These are phyloP conservation scores for Lepisosteus osseus DNA, from an alignment of 2,113 vertebrate genomes.

Conservation along the genomic window DNA sequence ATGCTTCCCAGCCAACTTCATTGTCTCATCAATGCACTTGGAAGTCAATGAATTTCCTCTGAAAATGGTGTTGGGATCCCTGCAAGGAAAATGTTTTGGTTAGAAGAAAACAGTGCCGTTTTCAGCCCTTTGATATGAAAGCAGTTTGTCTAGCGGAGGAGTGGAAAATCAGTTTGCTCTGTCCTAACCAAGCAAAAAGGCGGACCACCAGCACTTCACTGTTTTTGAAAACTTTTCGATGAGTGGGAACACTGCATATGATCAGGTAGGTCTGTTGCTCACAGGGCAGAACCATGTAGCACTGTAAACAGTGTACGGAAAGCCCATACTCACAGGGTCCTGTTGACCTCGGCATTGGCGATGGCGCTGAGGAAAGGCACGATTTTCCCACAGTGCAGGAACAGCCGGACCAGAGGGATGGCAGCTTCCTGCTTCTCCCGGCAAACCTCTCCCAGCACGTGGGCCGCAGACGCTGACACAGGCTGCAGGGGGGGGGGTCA, in stretches of 20 bases:
- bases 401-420: constrained; percentile 89
- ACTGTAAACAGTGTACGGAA: background rate
- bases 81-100: constrained; percentile 47
- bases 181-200: too few relatives aligned
- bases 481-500: constrained; percentile 62
- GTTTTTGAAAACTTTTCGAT: too few relatives aligned
- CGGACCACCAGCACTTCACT: too few relatives aligned
- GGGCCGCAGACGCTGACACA: constrained; percentile 88
- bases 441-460: constrained; percentile 92
- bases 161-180: too few relatives aligned
- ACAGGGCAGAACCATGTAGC: too few relatives aligned
- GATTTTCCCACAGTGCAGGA: constrained; percentile 89
- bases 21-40: constrained; percentile 97
- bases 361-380: constrained; percentile 97
- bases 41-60: constrained; percentile 94
- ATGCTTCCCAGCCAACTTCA: constrained; percentile 97
- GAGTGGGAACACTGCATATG: too few relatives aligned
- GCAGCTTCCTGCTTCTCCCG: constrained; percentile 96
- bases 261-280: too few relatives aligned
- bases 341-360: constrained; percentile 89
- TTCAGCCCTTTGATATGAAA: too few relatives aligned
- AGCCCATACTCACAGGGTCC: constrained; percentile 85
- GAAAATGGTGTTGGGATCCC: constrained; percentile 98
- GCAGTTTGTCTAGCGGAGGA: too few relatives aligned
- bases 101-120: too few relatives aligned